Base-by-base conservation (phyloP, 2,113 vertebrate genomes). In the Tonatia bakeri region DNA sequence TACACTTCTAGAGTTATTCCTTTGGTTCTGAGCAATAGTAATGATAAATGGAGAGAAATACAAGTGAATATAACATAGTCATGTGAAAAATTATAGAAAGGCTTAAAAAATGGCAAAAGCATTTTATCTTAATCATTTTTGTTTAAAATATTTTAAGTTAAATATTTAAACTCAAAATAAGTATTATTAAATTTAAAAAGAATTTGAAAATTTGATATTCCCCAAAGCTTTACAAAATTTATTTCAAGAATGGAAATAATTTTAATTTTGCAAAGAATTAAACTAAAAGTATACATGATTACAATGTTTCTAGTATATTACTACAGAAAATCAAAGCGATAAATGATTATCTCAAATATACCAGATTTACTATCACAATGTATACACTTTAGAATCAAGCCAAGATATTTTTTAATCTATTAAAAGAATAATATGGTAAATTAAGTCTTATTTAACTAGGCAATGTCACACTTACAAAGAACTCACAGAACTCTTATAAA, bases 131-230 rank as follows among this genome's bases (percentile, higher is more conserved):
- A 86, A 94, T 77, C 13, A n/a, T 56, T 59, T 96, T 70, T 83
- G 15, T 69, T 94, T 83, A 92, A 81, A 94, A 85, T 86, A 86
- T 11, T 19, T 36, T 89, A 81, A 87, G 50, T 52, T 90, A 95
- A 86, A 56, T 82, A 84, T 36, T 91, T 82, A 87, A 93, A 87
- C 16, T 87, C 19, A 70, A 95, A 95, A 65, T 87, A 90, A 47
- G 61, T 47, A 64, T 86, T 64, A 76, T 61, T 90, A 73, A 67
- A 45, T 28, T 94, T 73, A 69, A 89, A 73, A 91, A 72, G 5
- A 77, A 92, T 86, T 70, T 36, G 28, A 94, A 91, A 85, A 73
- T 82, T 45, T 73, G 70, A 90, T 81, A 24, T 69, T 28, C 19
- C 36, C 40, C 59, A 26, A 77, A 73, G 70, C 54, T 79, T 86